A percentile compares a stretch with the other conserved stretches of the same genome.
Conservation (phyloP, 2,113 vertebrate genomes). For the Carassius carassius region DNA sequence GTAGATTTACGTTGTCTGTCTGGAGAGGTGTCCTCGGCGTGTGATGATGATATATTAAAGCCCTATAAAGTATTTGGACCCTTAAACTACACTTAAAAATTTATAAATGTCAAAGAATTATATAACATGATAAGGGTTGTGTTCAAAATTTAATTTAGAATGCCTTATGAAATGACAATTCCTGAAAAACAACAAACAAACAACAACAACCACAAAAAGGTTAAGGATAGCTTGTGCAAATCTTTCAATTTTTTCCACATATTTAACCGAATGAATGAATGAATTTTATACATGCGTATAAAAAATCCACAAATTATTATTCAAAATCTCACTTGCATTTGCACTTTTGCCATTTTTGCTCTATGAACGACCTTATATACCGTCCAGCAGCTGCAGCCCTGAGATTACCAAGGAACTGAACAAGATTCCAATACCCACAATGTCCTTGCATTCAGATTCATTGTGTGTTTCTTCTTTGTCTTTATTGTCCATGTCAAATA, state of each 20-base stretch:
- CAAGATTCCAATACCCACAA: background rate
- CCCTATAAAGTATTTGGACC: background rate
- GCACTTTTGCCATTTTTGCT: background rate
- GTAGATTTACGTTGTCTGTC: slow-evolving; percentile 36
- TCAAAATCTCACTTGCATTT: background rate
- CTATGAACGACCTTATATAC: background rate
- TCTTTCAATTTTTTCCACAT: no score
- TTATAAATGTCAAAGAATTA: background rate
- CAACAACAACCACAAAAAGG: no score
- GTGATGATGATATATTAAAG: background rate
- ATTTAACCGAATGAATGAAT: no score
- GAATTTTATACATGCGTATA: no score
- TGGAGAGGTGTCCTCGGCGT: background rate
- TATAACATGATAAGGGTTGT: background rate
- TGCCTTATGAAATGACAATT: background rate
- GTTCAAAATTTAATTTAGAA: background rate
- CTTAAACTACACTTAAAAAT: background rate
- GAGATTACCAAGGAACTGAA: slow-evolving; percentile 14
- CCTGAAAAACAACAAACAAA: background rate
- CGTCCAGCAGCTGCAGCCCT: background rate
- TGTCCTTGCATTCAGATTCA: background rate
- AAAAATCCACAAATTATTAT: background rate
- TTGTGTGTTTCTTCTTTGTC: background rate
- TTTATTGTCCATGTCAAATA: slow-evolving; percentile 2
- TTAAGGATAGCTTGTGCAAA: no score